A percentile compares a stretch with the other conserved stretches of the same genome.
Evolutionary conservation across 2,888 invertebrate genomes (phyloP).

Genomic region (Ganaspis brasiliensis): DNA sequence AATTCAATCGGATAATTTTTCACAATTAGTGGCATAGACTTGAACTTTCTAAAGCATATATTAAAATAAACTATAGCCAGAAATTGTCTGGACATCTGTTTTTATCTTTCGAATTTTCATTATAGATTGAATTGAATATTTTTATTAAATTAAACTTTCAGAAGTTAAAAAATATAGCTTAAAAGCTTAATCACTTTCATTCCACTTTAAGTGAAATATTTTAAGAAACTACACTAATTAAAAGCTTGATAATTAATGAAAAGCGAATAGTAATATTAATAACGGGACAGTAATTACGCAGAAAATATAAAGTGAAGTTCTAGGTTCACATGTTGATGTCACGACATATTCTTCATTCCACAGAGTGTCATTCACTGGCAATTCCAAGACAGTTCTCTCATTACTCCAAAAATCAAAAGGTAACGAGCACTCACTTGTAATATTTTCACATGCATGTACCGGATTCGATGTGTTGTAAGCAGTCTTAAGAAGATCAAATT

Average conservation of each 20-base stretch:
- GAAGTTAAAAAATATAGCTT: too few species aligned
- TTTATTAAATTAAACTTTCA: too few species aligned
- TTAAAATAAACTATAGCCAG: too few species aligned
- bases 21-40: too few species aligned
- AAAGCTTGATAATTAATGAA: slow-evolving; percentile 82
- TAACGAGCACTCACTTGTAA: slow-evolving; percentile 84
- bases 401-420: slow-evolving; percentile 86
- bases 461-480: slow-evolving; percentile 86
- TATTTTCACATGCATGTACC: slow-evolving; percentile 85
- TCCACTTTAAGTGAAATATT: too few species aligned
- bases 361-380: slow-evolving; percentile 86
- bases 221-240: neutral
- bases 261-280: slow-evolving; percentile 87
- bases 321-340: slow-evolving; percentile 88
- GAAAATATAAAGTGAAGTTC: slow-evolving; percentile 86
- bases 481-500: slow-evolving; percentile 87
- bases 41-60: too few species aligned
- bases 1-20: too few species aligned
- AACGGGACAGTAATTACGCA: slow-evolving; percentile 88
- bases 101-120: too few species aligned
- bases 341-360: slow-evolving; percentile 90
- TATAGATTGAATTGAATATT: too few species aligned
- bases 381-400: slow-evolving; percentile 87
- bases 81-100: too few species aligned
- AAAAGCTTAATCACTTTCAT: too few species aligned